Evolutionary conservation across 2,113 vertebrate species (phyloP), one percentile per base, ranked within the genome.

Genomic region (Electrona antarctica): DNA sequence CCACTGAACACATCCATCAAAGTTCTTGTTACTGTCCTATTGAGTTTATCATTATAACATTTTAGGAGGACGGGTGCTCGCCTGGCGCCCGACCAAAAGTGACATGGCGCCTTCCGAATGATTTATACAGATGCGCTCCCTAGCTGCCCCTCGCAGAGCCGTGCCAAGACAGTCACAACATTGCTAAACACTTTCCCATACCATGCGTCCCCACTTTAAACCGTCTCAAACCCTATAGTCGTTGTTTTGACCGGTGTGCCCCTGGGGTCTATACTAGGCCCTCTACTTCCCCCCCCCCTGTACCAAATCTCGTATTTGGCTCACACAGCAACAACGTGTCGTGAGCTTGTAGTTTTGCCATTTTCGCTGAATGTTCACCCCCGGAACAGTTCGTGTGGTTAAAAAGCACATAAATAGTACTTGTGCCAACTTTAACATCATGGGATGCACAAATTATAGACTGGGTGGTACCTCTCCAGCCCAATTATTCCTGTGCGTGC

Each of bases 21-120:
- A 82, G 70, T 70, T 79, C 85, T 88, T 88, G 85, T 90, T 88
- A 89, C 86, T 79, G 82, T 90, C 82, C 74, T 86, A 80, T n/a
- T 7, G 80, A 80, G 75, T 77, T 87, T 87, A 83, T 86, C 77
- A 86, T 84, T 79, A 78, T 80, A 71, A 41, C 73, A 83, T 84
- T 85, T 41, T 76, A 69, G 76, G 85, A 75, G 60, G 56, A 77
- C 60, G 12, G 65, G 3, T 41, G 33, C 33, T 41, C 3, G 45
- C 33, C 70, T 85, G 87, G 81, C 79, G 67, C 47, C 60, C 0
- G 0, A 83, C 83, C 85, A 88, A 80, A 79, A 85, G 56, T 82
- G 84, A 78, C 85, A 88, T 79, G 59, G 78, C 80, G 69, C 77
- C 73, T 60, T 33, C 55, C 77, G 77, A 78, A 83, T 81, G 77